Base-by-base conservation (phyloP, 2,888 invertebrate species). In the Chromoteleia sp. region DNA sequence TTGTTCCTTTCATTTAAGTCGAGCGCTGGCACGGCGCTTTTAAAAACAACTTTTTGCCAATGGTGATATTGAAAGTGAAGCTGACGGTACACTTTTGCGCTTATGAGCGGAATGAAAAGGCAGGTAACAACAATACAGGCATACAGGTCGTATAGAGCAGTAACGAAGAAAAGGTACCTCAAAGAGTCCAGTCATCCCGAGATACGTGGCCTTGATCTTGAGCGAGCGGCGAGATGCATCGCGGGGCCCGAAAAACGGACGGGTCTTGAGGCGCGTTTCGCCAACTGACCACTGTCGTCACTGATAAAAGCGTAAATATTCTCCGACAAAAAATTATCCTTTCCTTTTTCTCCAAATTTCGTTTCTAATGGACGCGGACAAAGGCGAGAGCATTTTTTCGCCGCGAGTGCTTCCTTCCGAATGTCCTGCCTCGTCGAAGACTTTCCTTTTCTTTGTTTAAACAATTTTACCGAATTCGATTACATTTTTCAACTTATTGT, bases 141-240 rank as follows among this genome's bases (percentile, higher is more conserved):
- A 68, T 65, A 70, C 75, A 75, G 78, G 59, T 74, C 56, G 82
- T 67, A 74, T 68, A 54, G 73, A 61, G 63, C 33, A 65, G 75
- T 67, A 71, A 71, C 78, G 74, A 78, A 78, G 78, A 82, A 82
- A 82, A 82, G 82, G 85, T 86, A 85, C 85, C 88, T 89, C 87
- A 89, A 89, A 89, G 87, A 89, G 89, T 89, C 90, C 87, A 91
- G 90, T 91, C 90, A 91, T 90, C 89, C 88, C 88, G 84, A 58
- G 77, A 84, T 84, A 83, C 82, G 74, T 90, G 91, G 88, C 91
- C 91, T 91, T 91, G 91, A 91, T 91, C 91, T 91, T 91, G 91
- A 89, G 87, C 82, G 81, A 85, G 86, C 84, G 84, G 85, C 84
- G 85, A 87, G 87, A 87, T 88, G 88, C 87, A 89, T 81, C 84